Evolutionary conservation across 2,888 invertebrate genomes (phyloP).

Genomic region (Drosophila emarginata): DNA sequence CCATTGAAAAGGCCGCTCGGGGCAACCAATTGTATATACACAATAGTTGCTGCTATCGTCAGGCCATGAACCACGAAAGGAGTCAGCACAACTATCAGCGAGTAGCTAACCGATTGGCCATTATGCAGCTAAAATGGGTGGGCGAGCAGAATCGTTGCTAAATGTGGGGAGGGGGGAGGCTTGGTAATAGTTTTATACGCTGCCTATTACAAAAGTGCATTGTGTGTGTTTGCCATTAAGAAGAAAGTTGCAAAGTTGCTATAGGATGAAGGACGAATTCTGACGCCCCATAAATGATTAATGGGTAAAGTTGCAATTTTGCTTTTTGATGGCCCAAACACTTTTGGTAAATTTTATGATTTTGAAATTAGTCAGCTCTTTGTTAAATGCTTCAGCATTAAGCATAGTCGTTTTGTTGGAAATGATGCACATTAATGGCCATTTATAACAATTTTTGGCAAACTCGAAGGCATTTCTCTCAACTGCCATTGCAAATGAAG

Average conservation of each 20-base stretch:
- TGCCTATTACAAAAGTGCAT: slow-evolving; percentile 57
- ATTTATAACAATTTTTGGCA: slow-evolving; percentile 61
- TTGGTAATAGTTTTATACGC: slow-evolving; percentile 4
- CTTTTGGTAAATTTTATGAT: slow-evolving; percentile 54
- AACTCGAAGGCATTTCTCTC: slow-evolving; percentile 39
- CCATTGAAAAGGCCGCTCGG: slow-evolving; percentile 69
- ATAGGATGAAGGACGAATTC: slow-evolving; percentile 25
- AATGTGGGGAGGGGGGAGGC: neutral
- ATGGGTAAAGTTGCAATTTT: slow-evolving; percentile 64
- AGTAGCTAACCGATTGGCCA: slow-evolving; percentile 27
- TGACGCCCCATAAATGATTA: slow-evolving; percentile 72
- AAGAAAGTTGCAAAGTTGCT: slow-evolving; percentile 36
- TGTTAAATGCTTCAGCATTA: slow-evolving; percentile 9
- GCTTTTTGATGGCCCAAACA: slow-evolving; percentile 55
- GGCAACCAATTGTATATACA: slow-evolving; percentile 66
- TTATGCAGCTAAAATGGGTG: slow-evolving; percentile 4
- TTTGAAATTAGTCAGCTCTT: slow-evolving; percentile 62
- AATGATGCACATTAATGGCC: slow-evolving; percentile 61
- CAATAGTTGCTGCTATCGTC: neutral
- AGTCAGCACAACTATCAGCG: slow-evolving; percentile 10
- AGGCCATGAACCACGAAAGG: neutral
- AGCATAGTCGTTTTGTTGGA: neutral
- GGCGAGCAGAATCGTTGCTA: too few relatives aligned
- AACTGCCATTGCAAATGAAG: slow-evolving; percentile 68
- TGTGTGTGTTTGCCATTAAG: slow-evolving; percentile 10